Conservation (phyloP, 2,888 invertebrate genomes). For the Melangyna quadrimaculata region DNA sequence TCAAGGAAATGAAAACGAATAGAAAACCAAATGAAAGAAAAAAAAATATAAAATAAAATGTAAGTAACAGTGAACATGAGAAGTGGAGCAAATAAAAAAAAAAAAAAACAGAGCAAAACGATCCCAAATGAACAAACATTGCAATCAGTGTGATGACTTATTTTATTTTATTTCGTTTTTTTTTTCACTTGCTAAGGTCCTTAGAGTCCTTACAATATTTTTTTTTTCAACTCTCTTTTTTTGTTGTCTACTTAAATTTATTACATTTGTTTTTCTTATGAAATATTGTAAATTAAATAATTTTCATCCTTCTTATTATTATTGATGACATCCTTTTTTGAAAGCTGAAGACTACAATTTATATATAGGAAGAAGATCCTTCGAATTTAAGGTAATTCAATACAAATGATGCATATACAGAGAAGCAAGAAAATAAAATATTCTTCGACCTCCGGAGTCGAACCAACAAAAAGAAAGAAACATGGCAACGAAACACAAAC, state of each 20-base stretch:
- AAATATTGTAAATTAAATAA: constrained; percentile 32
- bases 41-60: background rate
- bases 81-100: constrained; percentile 64
- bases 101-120: constrained; percentile 44
- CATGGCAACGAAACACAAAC: constrained; percentile 47
- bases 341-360: constrained; percentile 36
- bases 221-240: background rate
- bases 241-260: constrained; percentile 53
- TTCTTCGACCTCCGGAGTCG: background rate
- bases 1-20: constrained; percentile 21
- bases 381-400: constrained; percentile 53
- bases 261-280: constrained; percentile 36
- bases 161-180: background rate
- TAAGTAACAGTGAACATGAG: constrained; percentile 50
- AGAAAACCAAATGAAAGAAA: background rate
- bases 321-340: constrained; percentile 27
- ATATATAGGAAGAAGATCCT: constrained; percentile 2
- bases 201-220: background rate
- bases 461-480: constrained; percentile 35
- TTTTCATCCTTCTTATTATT: constrained; percentile 20
- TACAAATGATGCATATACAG: constrained; percentile 24
- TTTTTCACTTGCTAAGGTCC: background rate
- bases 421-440: constrained; percentile 20
- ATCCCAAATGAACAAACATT: constrained; percentile 72
- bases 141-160: constrained; percentile 58